Evolutionary conservation across 1,140 invertebrate genomes (phyloP), one percentile per base, ranked within the genome.

Genomic region (Listronotus bonariensis): DNA sequence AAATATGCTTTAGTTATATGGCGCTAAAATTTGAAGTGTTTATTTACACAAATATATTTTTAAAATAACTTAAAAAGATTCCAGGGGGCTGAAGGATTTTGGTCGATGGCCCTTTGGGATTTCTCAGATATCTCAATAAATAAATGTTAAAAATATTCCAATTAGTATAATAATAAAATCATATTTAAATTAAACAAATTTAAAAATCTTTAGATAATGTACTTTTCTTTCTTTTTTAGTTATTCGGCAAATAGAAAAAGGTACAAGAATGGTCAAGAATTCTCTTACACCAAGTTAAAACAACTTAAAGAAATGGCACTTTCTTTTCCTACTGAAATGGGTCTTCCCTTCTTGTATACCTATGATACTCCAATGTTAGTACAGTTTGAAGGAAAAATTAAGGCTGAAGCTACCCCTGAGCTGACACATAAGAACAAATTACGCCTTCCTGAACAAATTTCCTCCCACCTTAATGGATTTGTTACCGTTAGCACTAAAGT

Each of bases 301-400:
- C 83, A 82, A 53, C 73, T 79, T n/a, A 80, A 82, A 46, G 77
- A 83, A 43, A 69, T 84, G 0, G 81, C 81, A 0, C 70, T 89
- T 1, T 83, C 84, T 74, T 86, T 89, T 79, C 87, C 88, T 1
- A 82, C 85, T 10, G 85, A 83, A 65, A 84, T 81, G 60, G 89
- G 88, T 74, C 79, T 89, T 45, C 88, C 88, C 17, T 88, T 88
- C 68, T 73, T 85, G 45, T 87, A 81, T 75, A 83, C 80, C 15
- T 80, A 85, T 43, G 82, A 84, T 52, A 72, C 74, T 18, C 87
- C 87, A 1, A 76, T 78, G 0, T 56, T 88, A 6, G 10, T 79
- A 0, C 78, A 75, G 42, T n/a, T 83, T 10, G 78, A 80, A 36
- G 79, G 83, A 4, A 74, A 82, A 55, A 69, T 81, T 18, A 78